Evolutionary conservation across 2,797 vertebrate genomes (phyloP), one percentile per base, ranked within the genome.

Genomic region (Myioborus melanocephalus): DNA sequence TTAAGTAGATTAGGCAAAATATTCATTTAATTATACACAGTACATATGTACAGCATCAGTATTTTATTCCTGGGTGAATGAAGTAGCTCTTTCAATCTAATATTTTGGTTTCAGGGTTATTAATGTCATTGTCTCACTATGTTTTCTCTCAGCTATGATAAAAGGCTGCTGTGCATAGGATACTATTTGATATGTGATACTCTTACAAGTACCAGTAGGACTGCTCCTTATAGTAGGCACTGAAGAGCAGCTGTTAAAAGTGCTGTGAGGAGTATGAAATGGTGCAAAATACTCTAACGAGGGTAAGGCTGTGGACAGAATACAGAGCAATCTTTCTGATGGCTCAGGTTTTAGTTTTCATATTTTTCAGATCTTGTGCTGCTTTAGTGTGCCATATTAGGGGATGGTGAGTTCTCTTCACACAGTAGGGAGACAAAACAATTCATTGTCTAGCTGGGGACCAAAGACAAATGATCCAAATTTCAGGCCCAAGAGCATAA

Each of bases 171-270:
- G 35, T 49, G 46, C 53, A 52, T 56, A 81, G 26, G 32, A 4
- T 46, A 3, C 3, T 32, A 1, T 26, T 81, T 12, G 24, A 3
- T 12, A 6, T 11, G 10, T 21, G 9, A 30, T n/a, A 41, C 4
- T 14, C 23, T 30, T 49, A 15, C 3, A 56, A 34, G 6, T 52
- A 37, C 19, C 26, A 53, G 16, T 69, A 14, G 44, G 47, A 37
- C 41, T 73, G 19, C 6, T 57, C 47, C 30, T 91, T 46, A 4
- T 3, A 35, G 23, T 2, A 73, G 35, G 16, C 19, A 76, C 53
- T 52, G n/a, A 79, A 46, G 26, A 66, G 41, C 20, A 30, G 24
- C 52, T 20, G 43, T 20, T 8, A 30, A 17, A 83, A 69, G 21
- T 56, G 24, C 23, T 32, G 3, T 13, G 53, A 80, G 21, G 27